Evolutionary conservation across 1,140 invertebrate species (phyloP).

Genomic region (Zaprionus taronus): DNA sequence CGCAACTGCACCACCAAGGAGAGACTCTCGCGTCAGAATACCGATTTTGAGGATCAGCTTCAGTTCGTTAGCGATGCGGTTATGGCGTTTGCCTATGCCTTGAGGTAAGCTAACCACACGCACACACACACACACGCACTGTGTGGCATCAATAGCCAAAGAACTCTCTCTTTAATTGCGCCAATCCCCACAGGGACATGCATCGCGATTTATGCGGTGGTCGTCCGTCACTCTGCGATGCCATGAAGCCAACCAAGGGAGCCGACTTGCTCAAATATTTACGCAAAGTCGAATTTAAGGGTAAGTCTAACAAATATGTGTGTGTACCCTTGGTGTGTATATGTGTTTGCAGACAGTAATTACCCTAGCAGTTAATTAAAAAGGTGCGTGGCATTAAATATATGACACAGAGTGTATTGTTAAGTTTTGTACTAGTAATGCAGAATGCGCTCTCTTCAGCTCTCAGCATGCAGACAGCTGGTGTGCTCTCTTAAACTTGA

Average conservation of each 20-base stretch:
- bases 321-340: background rate
- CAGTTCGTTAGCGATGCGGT: slow-evolving; percentile 97
- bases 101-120: slow-evolving; percentile 87
- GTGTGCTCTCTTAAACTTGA: background rate
- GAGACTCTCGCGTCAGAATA: slow-evolving; percentile 89
- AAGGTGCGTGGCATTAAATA: background rate
- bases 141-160: background rate
- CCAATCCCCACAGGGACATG: slow-evolving; percentile 89
- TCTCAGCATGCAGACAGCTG: background rate
- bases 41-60: slow-evolving; percentile 94
- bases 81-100: slow-evolving; percentile 94
- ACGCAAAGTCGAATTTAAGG: slow-evolving; percentile 92
- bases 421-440: background rate
- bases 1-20: slow-evolving; percentile 89
- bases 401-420: background rate
- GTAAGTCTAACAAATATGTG: slow-evolving; percentile 85
- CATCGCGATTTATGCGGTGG: slow-evolving; percentile 91
- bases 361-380: background rate
- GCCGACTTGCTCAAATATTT: slow-evolving; percentile 92
- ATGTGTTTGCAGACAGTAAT: background rate
- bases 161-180: slow-evolving; percentile 1
- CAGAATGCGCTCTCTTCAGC: background rate
- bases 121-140: slow-evolving; percentile 6
- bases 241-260: slow-evolving; percentile 95
- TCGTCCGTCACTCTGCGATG: slow-evolving; percentile 90